Evolutionary conservation across 1,140 invertebrate species (phyloP).

Genomic region (Hermetia illucens): DNA sequence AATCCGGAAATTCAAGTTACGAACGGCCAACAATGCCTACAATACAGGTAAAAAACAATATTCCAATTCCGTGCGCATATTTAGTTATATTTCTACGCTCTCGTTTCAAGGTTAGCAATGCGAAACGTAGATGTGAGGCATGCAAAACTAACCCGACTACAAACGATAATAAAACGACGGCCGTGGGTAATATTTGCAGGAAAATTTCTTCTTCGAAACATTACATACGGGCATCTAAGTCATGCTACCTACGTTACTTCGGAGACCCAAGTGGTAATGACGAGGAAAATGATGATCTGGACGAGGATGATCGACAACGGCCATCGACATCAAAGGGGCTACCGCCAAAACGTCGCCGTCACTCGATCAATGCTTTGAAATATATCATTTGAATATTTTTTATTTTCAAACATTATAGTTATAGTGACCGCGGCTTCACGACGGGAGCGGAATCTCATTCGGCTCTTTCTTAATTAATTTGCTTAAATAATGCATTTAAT

Average conservation of each 20-base stretch:
- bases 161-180: neutral
- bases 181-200: neutral
- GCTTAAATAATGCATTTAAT: no score
- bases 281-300: neutral
- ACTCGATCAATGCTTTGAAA: no score
- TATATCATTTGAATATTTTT: no score
- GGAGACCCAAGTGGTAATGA: neutral
- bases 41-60: neutral
- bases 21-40: neutral
- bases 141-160: neutral
- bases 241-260: neutral
- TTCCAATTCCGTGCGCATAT: neutral
- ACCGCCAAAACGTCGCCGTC: neutral
- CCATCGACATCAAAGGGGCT: neutral
- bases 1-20: no score
- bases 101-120: neutral
- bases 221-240: neutral
- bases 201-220: neutral
- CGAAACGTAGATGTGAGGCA: neutral
- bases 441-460: no score
- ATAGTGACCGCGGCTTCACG: no score
- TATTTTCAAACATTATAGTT: no score
- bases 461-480: no score
- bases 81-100: neutral
- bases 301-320: neutral